Evolutionary conservation across 2,888 invertebrate species (phyloP), one percentile per base, ranked within the genome.

Genomic region (Melanchra persicariae): DNA sequence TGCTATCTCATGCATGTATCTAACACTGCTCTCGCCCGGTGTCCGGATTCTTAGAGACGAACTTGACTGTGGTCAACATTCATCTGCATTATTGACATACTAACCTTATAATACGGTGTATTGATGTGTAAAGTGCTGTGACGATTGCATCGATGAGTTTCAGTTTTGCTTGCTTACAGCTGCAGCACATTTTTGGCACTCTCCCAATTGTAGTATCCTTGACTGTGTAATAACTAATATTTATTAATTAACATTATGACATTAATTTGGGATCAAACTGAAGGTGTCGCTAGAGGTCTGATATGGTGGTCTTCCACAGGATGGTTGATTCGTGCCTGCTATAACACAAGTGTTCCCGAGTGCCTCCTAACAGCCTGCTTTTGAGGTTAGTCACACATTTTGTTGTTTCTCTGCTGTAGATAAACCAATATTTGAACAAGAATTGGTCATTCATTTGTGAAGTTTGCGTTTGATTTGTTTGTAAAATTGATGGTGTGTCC

Each of bases 291-390:
- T 70, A 76, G 88, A 87, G 87, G 89, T 93, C 89, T 92, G 89
- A 92, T 90, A 83, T 90, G 89, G 90, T 92, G 92, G 92, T 94
- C 88, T 94, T 95, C 90, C 94, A 91, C 95, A 95, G 96, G 95
- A 92, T 82, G 89, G 92, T 95, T 95, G 96, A 95, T 89, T 90
- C 92, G 92, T 93, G 93, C 90, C 92, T 91, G 88, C 87, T 87
- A 91, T 93, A 93, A 93, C 93, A 89, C 89, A 91, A 92, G 93
- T 94, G 93, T 90, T 91, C 93, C 93, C 79, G 94, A 93, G 94
- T 95, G 94, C 92, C 91, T 90, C 89, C 88, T 96, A 95, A 96
- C 93, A 81, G 95, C 95, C 95, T 95, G 95, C 90, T 94, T 95
- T 93, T 93, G 93, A 96, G 96, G 96, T 96, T 93, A 95, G 96